A percentile compares a stretch with the other conserved stretches of the same genome.
These are phyloP conservation scores for Aleiodes alternator DNA, from an alignment of 2,888 invertebrate species.

Conservation along the genomic window DNA sequence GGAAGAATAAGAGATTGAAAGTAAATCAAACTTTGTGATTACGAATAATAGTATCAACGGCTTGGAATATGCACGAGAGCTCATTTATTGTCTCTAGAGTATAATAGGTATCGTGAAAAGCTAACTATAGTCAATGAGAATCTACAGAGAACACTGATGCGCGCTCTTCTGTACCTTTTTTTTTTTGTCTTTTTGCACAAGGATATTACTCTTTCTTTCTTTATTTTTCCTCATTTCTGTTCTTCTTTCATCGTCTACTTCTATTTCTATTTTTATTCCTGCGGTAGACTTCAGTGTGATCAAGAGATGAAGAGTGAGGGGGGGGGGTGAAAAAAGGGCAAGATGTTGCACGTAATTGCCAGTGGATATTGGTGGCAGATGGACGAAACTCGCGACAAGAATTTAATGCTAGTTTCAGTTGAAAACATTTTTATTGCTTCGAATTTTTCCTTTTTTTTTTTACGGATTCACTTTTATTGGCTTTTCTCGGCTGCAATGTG, in stretches of 20 bases:
- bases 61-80: slow-evolving; percentile 37
- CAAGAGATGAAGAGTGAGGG: slow-evolving; percentile 21
- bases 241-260: slow-evolving; percentile 43
- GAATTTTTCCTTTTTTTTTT: neutral
- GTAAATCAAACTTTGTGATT: slow-evolving; percentile 50
- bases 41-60: slow-evolving; percentile 34
- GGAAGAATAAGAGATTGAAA: slow-evolving; percentile 47
- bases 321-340: slow-evolving; percentile 34
- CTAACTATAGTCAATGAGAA: slow-evolving; percentile 29
- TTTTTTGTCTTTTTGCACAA: neutral
- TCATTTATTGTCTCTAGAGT: slow-evolving; percentile 45
- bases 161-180: slow-evolving; percentile 6
- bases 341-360: slow-evolving; percentile 55
- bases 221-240: slow-evolving; percentile 24
- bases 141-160: slow-evolving; percentile 20
- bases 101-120: slow-evolving; percentile 33
- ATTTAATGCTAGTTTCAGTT: slow-evolving; percentile 50
- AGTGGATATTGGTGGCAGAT: slow-evolving; percentile 52
- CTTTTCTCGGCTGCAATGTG: neutral
- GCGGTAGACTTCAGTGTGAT: slow-evolving; percentile 29
- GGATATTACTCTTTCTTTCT: slow-evolving; percentile 39
- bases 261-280: slow-evolving; percentile 34
- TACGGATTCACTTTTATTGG: slow-evolving; percentile 20
- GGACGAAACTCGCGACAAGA: slow-evolving; percentile 49
- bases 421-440: slow-evolving; percentile 16